These are phyloP conservation scores for Diadegma fenestrale DNA, from an alignment of 2,888 invertebrate species.

Conservation along the genomic window DNA sequence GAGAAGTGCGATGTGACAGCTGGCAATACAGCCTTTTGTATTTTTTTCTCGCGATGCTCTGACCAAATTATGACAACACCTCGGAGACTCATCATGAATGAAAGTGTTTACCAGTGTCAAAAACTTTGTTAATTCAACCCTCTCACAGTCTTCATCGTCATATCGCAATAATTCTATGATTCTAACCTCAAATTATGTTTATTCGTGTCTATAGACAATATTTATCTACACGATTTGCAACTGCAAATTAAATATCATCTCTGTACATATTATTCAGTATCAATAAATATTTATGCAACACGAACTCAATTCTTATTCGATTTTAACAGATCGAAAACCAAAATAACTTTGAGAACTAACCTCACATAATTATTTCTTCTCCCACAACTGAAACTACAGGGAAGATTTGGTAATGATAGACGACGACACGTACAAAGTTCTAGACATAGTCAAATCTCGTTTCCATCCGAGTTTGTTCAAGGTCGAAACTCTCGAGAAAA, in stretches of 20 bases:
- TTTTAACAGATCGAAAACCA: background rate
- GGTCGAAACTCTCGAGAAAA: constrained; percentile 87
- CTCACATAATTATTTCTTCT: background rate
- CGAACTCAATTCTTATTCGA: background rate
- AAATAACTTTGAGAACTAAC: background rate
- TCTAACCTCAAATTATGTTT: background rate
- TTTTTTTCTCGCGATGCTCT: background rate
- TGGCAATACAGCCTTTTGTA: background rate
- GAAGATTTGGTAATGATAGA: constrained; percentile 90
- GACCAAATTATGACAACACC: background rate
- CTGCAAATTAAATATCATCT: background rate
- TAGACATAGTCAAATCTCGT: constrained; percentile 91
- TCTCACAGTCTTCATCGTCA: background rate
- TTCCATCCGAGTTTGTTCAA: constrained; percentile 92
- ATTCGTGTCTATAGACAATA: background rate
- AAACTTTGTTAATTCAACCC: background rate
- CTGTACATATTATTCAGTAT: background rate
- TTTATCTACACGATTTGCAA: background rate
- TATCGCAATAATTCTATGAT: background rate
- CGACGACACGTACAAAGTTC: constrained; percentile 89
- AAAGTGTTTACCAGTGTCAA: background rate
- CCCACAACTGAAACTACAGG: constrained; percentile 83
- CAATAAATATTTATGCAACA: background rate
- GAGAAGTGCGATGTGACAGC: background rate
- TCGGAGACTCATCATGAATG: background rate